Percentiles rank a stretch among this genome's conserved stretches.
Conservation (phyloP, 2,888 invertebrate genomes). For the Hirtodrosophila confusa region DNA sequence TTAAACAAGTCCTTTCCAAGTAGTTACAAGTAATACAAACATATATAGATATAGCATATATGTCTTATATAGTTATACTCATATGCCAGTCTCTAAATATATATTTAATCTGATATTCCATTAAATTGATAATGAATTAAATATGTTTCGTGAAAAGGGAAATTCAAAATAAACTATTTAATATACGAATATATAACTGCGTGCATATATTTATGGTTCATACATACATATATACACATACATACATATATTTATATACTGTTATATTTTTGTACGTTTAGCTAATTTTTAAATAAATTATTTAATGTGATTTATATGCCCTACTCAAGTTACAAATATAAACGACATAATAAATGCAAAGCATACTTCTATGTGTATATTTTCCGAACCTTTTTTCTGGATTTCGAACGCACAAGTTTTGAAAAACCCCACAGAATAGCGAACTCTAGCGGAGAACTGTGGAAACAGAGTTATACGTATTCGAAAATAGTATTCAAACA, state of each 20-base stretch:
- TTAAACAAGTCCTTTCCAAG: conserved; percentile 34
- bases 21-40: conserved; percentile 33
- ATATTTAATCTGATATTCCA: conserved; percentile 39
- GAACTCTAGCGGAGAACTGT: conserved; percentile 31
- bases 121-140: conserved; percentile 41
- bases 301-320: conserved; percentile 79
- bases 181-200: conserved; percentile 34
- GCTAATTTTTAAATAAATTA: conserved; percentile 78
- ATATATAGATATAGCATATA: conserved; percentile 1
- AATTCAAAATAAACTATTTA: conserved; percentile 40
- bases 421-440: conserved; percentile 2
- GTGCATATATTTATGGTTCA: conserved; percentile 10
- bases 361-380: conserved; percentile 26
- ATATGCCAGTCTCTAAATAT: conserved; percentile 25
- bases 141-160: conserved; percentile 18
- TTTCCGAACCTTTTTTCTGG: not conserved
- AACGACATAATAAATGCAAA: conserved; percentile 59
- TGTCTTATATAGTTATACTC: conserved; percentile 21
- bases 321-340: conserved; percentile 72
- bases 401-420: conserved; percentile 35
- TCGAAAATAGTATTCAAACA: conserved; percentile 16
- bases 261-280: conserved; percentile 80
- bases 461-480: conserved; percentile 3
- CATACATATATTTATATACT: conserved; percentile 50
- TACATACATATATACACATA: conserved; percentile 18